These are phyloP conservation scores for Turdus rufiventris DNA, from an alignment of 2,113 vertebrate species.

Conservation along the genomic window DNA sequence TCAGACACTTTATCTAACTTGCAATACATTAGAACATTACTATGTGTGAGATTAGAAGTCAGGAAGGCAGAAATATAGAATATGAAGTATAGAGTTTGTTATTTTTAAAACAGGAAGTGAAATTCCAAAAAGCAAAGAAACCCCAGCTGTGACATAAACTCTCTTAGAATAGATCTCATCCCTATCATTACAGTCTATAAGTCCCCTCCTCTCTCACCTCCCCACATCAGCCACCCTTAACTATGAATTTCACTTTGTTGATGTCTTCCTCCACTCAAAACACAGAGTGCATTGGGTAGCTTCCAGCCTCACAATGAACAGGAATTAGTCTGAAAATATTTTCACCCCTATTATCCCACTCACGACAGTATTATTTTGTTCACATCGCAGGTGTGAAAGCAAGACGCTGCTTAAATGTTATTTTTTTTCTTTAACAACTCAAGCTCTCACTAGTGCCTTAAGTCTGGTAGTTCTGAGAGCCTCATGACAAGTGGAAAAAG, in stretches of 20 bases:
- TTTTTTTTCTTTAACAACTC: neutral
- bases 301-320: neutral
- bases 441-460: neutral
- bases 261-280: neutral
- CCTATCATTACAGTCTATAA: neutral
- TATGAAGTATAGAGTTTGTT: neutral
- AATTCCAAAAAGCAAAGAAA: neutral
- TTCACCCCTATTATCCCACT: neutral
- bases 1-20: neutral
- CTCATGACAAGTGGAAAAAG: neutral
- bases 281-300: fast-evolving
- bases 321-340: neutral
- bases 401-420: neutral
- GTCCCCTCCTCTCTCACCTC: neutral
- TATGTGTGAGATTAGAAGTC: neutral
- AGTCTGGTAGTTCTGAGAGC: neutral
- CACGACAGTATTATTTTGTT: neutral
- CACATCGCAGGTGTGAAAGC: neutral
- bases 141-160: neutral
- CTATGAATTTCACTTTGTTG: neutral
- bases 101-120: neutral
- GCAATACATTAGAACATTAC: neutral
- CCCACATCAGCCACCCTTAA: neutral
- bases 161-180: neutral
- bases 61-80: neutral